phyloP scores from a whole-genome alignment of 2,888 invertebrate species.

The Drosophila mettleri region DNA sequence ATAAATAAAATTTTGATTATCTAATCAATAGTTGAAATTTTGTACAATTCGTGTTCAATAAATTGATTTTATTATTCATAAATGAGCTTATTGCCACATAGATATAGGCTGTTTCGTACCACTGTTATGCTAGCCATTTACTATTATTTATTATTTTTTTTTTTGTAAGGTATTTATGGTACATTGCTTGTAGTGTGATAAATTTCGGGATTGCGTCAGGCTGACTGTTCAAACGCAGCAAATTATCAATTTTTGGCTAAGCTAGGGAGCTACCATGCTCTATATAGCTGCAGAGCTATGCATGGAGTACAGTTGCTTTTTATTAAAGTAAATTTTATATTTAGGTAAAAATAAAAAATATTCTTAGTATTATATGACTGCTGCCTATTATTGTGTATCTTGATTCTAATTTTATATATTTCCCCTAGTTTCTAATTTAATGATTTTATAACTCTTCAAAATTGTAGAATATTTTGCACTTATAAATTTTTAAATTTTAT shows the following conservation, averaged over 20 bases:
- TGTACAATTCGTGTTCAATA: background rate
- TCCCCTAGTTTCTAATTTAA: too few relatives aligned
- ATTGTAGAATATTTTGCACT: too few relatives aligned
- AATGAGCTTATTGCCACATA: background rate
- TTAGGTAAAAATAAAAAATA: background rate
- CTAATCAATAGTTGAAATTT: slow-evolving; percentile 17
- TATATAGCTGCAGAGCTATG: too few relatives aligned
- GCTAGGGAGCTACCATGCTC: too few relatives aligned
- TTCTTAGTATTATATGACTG: too few relatives aligned
- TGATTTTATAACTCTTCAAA: too few relatives aligned
- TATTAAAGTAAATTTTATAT: background rate
- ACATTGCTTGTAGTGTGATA: slow-evolving; percentile 32
- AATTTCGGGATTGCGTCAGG: slow-evolving; percentile 32
- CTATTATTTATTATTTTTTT: too few relatives aligned
- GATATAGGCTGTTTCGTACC: background rate
- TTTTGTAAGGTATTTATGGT: slow-evolving; percentile 13
- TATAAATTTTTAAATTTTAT: too few relatives aligned
- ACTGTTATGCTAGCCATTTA: slow-evolving; percentile 11
- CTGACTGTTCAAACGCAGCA: slow-evolving; percentile 37
- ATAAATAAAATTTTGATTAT: background rate
- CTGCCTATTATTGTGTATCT: too few relatives aligned
- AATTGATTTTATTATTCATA: background rate
- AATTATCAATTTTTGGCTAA: slow-evolving; percentile 40
- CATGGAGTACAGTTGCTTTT: background rate
- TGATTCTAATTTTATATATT: too few relatives aligned